A percentile compares a stretch with the other conserved stretches of the same genome.
phyloP scores from a whole-genome alignment of 1,140 invertebrate genomes.

The Vollenhovia emeryi region DNA sequence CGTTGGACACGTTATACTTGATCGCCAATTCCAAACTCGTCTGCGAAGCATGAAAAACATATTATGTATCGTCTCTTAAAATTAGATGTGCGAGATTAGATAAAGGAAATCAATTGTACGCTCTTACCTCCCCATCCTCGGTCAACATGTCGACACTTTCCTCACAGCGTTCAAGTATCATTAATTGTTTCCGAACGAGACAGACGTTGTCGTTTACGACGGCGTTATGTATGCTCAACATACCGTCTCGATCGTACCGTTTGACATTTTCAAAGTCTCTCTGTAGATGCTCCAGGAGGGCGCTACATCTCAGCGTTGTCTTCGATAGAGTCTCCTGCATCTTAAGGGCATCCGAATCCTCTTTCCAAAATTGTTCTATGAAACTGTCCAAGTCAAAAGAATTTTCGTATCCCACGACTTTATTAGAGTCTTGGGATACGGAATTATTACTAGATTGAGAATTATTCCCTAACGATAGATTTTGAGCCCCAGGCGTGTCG shows the following conservation, averaged over 20 bases:
- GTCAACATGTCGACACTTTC: slow-evolving; percentile 69
- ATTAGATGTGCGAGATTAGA: slow-evolving; percentile 8
- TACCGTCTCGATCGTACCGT: slow-evolving; percentile 70
- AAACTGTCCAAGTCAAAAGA: slow-evolving; percentile 59
- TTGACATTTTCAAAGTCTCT: slow-evolving; percentile 66
- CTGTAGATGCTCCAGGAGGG: slow-evolving; percentile 59
- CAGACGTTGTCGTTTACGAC: slow-evolving; percentile 63
- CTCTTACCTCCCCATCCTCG: slow-evolving; percentile 67
- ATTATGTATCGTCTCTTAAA: not conserved
- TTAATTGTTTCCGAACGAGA: slow-evolving; percentile 70
- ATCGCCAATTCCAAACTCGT: slow-evolving; percentile 78
- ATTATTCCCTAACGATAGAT: not conserved
- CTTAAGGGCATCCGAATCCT: not conserved
- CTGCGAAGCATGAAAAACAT: slow-evolving; percentile 62
- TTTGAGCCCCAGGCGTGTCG: not conserved
- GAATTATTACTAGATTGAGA: not conserved
- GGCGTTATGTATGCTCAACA: slow-evolving; percentile 77
- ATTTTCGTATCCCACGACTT: not conserved
- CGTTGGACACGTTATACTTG: slow-evolving; percentile 43
- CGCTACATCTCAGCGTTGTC: slow-evolving; percentile 32
- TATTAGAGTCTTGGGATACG: not conserved
- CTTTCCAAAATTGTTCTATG: slow-evolving; percentile 21
- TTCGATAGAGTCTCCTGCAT: slow-evolving; percentile 52
- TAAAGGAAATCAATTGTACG: slow-evolving; percentile 27
- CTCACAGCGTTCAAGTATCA: slow-evolving; percentile 69